Conservation (phyloP, 2,888 invertebrate genomes). For the Phorcus lineatus region DNA sequence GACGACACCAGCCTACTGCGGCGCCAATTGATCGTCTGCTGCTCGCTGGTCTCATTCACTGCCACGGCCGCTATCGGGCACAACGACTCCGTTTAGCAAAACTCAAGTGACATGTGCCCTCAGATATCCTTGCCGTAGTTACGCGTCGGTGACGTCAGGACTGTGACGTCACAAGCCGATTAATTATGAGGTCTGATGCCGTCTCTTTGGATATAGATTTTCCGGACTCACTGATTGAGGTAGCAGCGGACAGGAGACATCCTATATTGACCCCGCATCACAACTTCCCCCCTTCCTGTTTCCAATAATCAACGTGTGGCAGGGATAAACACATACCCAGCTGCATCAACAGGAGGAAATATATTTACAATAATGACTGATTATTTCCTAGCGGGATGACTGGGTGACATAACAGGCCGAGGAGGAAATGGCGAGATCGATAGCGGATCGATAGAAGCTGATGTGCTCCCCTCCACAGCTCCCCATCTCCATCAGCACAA, state of each 20-base stretch:
- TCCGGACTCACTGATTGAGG: background rate
- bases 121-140: background rate
- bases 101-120: background rate
- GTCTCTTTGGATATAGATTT: conserved; percentile 8
- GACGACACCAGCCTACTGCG: background rate
- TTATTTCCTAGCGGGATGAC: too few relatives aligned
- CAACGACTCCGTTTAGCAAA: background rate
- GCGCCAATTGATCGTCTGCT: background rate
- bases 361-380: too few relatives aligned
- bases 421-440: background rate
- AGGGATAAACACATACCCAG: too few relatives aligned
- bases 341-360: too few relatives aligned
- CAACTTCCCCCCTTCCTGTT: too few relatives aligned
- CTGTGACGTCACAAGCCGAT: conserved; percentile 4
- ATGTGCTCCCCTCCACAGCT: background rate
- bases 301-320: too few relatives aligned
- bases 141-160: conserved; percentile 2
- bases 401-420: too few relatives aligned
- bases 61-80: background rate
- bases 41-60: background rate
- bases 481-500: background rate
- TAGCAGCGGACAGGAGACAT: too few relatives aligned
- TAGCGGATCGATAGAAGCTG: background rate
- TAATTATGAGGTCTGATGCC: background rate
- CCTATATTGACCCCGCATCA: too few relatives aligned